These are phyloP conservation scores for Leptopilina myrica DNA, from an alignment of 2,888 invertebrate species.

Conservation along the genomic window DNA sequence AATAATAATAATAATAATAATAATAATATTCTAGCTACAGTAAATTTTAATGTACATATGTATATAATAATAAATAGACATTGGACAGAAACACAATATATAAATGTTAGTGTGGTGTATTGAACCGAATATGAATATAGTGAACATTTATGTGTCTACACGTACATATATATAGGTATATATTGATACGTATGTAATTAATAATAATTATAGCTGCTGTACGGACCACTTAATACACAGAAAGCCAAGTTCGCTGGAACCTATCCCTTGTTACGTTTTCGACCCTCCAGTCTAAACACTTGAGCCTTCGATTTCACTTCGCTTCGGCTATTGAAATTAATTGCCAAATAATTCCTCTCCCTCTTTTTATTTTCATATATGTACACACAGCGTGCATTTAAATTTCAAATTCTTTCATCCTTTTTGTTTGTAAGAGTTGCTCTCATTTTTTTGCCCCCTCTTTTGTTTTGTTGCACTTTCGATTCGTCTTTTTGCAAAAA, in stretches of 20 bases:
- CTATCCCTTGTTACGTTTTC: slow-evolving; percentile 42
- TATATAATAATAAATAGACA: not conserved
- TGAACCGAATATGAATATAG: slow-evolving; percentile 30
- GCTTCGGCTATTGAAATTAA: slow-evolving; percentile 24
- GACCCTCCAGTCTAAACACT: slow-evolving; percentile 30
- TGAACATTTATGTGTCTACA: not conserved
- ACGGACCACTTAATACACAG: slow-evolving; percentile 58
- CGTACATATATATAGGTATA: not conserved
- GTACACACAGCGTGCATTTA: too few relatives aligned
- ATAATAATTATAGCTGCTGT: slow-evolving; percentile 66
- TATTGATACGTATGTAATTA: slow-evolving; percentile 61
- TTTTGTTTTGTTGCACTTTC: too few relatives aligned
- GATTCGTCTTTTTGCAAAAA: too few relatives aligned
- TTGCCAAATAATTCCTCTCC: slow-evolving; percentile 18
- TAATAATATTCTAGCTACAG: not conserved
- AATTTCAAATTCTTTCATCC: too few relatives aligned
- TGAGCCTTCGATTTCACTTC: slow-evolving; percentile 18
- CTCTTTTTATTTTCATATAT: not conserved
- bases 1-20: too few relatives aligned
- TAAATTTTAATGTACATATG: not conserved
- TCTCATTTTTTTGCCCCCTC: too few relatives aligned
- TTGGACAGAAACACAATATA: not conserved
- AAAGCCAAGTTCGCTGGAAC: slow-evolving; percentile 57
- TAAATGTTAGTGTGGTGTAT: not conserved
- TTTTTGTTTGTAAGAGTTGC: too few relatives aligned